phyloP scores from a whole-genome alignment of 2,113 vertebrate genomes.

The Tyrannus savana region DNA sequence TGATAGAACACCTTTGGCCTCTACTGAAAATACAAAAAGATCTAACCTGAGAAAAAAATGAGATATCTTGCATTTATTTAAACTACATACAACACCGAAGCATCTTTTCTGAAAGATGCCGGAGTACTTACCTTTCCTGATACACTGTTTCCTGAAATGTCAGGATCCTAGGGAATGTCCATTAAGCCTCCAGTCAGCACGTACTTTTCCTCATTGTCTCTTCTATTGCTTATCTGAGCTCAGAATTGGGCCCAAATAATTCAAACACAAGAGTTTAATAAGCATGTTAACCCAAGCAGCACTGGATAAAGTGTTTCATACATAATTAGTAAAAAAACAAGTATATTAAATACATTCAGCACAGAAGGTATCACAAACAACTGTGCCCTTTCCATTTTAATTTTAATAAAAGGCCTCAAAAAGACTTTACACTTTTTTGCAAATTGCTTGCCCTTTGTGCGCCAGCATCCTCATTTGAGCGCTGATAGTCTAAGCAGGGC shows the following conservation, averaged over 20 bases:
- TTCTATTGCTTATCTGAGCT: not conserved
- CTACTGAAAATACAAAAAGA: not conserved
- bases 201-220: not conserved
- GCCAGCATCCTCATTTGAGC: constrained; percentile 11
- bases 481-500: constrained; percentile 36
- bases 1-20: not conserved
- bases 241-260: not conserved
- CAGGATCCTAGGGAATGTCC: constrained; percentile 13
- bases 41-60: not conserved
- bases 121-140: not conserved
- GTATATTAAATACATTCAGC: not conserved
- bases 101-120: not conserved
- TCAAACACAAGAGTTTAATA: not conserved
- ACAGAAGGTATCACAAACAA: not conserved
- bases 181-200: not conserved
- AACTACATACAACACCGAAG: not conserved
- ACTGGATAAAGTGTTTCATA: not conserved
- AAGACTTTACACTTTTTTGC: constrained; percentile 3
- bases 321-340: not conserved
- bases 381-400: not conserved
- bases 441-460: constrained; percentile 18
- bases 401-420: constrained; percentile 26
- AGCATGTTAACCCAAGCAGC: not conserved
- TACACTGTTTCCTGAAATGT: not conserved
- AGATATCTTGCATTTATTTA: not conserved